Evolutionary conservation across 2,888 invertebrate species (phyloP).

Genomic region (Cerastoderma edule): DNA sequence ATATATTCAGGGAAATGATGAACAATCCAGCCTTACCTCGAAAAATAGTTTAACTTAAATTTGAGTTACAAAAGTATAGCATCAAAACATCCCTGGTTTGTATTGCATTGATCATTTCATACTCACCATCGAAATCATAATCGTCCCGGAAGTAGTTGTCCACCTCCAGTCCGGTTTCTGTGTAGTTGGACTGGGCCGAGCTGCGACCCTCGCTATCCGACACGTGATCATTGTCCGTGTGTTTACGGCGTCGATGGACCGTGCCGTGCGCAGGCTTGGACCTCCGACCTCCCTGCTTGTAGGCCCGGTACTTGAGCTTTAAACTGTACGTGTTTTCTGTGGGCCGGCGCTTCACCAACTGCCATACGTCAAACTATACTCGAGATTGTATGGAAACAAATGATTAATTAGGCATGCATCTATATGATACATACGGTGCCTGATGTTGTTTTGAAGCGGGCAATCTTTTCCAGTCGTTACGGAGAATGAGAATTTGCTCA

Average conservation of each 20-base stretch:
- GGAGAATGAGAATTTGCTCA: too few relatives aligned
- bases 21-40: too few relatives aligned
- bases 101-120: neutral
- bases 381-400: neutral
- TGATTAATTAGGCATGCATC: neutral
- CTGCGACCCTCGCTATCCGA: conserved; percentile 42
- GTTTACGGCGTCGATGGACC: conserved; percentile 38
- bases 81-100: neutral
- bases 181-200: conserved; percentile 50
- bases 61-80: neutral
- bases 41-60: too few relatives aligned
- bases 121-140: conserved; percentile 69
- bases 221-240: conserved; percentile 29
- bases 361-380: conserved; percentile 67
- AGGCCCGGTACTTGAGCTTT: conserved; percentile 62
- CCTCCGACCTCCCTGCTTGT: conserved; percentile 46
- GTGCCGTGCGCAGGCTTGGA: conserved; percentile 32
- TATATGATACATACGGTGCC: too few relatives aligned
- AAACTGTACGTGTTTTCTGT: conserved; percentile 64
- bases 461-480: too few relatives aligned
- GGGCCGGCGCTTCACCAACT: conserved; percentile 63
- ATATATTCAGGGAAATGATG: too few relatives aligned
- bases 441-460: too few relatives aligned
- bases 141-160: conserved; percentile 68
- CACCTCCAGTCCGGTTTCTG: conserved; percentile 55